These are phyloP conservation scores for Nomada fabriciana DNA, from an alignment of 2,888 invertebrate genomes.

Conservation along the genomic window DNA sequence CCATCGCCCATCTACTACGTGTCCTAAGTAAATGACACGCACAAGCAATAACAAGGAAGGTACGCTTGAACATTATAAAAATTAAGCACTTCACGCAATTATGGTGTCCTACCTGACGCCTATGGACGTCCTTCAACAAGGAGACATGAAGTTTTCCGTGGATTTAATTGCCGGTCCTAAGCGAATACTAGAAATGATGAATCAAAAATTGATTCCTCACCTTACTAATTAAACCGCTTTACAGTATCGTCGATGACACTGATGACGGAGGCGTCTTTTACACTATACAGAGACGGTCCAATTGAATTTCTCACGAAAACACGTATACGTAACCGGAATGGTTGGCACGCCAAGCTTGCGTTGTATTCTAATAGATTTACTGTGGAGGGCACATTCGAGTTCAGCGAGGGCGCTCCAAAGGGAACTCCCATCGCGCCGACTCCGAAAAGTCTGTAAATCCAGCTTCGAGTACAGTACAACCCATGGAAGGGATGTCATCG, in stretches of 20 bases:
- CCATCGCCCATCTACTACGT: not conserved
- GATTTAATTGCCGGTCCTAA: not conserved
- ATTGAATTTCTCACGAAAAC: constrained; percentile 12
- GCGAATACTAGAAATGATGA: not conserved
- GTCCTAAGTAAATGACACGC: not conserved
- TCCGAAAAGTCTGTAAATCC: constrained; percentile 66
- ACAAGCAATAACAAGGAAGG: too few species aligned
- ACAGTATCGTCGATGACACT: not conserved
- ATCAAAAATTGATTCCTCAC: constrained; percentile 53
- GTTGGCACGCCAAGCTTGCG: constrained; percentile 40
- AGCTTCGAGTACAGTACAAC: constrained; percentile 12
- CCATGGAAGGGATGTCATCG: constrained; percentile 69
- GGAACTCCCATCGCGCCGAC: constrained; percentile 70
- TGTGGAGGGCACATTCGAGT: constrained; percentile 52
- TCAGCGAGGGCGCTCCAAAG: constrained; percentile 69
- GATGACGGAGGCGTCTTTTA: not conserved
- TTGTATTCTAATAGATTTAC: constrained; percentile 54
- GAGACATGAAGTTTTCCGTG: not conserved
- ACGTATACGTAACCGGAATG: constrained; percentile 15
- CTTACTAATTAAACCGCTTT: constrained; percentile 48
- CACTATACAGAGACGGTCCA: not conserved
- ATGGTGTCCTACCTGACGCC: not conserved
- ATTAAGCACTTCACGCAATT: not conserved
- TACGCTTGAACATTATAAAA: not conserved
- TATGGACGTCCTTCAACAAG: not conserved